phyloP scores from a whole-genome alignment of 2,113 vertebrate species.

The Orcinus orca region DNA sequence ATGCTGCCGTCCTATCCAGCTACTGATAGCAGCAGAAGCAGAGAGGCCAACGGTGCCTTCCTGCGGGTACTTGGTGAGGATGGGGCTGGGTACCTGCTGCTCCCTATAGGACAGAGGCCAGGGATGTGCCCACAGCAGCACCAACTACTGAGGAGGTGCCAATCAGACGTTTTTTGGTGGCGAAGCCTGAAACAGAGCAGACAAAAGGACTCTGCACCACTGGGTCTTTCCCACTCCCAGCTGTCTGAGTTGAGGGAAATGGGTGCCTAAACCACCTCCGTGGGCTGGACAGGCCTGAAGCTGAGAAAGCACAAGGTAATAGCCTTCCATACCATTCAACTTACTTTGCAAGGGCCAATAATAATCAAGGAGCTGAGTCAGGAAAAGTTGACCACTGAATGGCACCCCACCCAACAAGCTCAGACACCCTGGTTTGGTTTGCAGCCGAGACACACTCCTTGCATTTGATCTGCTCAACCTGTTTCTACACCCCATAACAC shows the following conservation, averaged over 20 bases:
- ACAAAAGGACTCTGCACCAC: background rate
- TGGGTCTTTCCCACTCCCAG: background rate
- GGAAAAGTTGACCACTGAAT: rapidly evolving
- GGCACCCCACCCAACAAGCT: background rate
- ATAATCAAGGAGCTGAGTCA: background rate
- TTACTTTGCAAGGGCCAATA: background rate
- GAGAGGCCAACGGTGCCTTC: background rate
- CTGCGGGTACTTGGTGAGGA: background rate
- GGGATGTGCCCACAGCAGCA: background rate
- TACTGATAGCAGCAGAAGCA: background rate
- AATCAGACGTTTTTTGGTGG: background rate
- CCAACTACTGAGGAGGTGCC: background rate
- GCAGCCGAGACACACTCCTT: background rate
- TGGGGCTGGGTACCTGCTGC: background rate
- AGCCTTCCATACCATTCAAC: background rate
- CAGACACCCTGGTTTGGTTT: background rate
- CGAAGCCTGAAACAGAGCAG: background rate
- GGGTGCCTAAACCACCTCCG: background rate
- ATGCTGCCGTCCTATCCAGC: rapidly evolving
- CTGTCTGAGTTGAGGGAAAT: background rate
- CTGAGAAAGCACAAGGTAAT: background rate
- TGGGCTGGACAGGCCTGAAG: background rate
- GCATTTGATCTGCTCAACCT: background rate
- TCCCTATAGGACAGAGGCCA: background rate
- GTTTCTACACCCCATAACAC: background rate